Evolutionary conservation across 1,140 invertebrate genomes (phyloP), one percentile per base, ranked within the genome.

Genomic region (Drosophila serrata): DNA sequence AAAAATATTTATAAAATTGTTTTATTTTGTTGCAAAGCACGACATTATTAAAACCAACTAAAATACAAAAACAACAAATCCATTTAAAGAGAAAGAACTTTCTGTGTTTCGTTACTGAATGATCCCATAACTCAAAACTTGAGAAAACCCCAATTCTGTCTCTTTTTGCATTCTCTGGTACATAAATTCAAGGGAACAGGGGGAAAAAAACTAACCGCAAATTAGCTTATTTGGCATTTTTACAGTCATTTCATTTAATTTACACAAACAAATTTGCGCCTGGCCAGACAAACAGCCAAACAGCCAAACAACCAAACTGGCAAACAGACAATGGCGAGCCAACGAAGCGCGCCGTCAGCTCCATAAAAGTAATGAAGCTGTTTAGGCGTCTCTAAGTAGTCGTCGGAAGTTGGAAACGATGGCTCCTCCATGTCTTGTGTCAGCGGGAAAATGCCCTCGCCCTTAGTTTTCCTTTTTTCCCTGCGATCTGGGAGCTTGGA

Each of bases 161-260:
- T 27, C 45, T 55, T 13, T 53, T 49, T 68, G 65, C 35, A 53
- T 35, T 22, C 62, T 39, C 27, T 27, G 48, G 37, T 40, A 65
- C 39, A 56, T 64, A 33, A 57, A 35, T 22, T 27, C n/a, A 22
- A 39, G 48, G 15, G 6, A 33, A 19, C 43, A 60, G 45, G 56
- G 31, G 56, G 31, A 75, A 75, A 75, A 74, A 86, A 81, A 81
- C 77, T 85, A 85, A 90, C 85, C 85, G 81, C 85, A 90, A 90
- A 90, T 90, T 90, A 90, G 85, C 85, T 90, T 90, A 90, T 90
- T 90, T 90, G 86, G 85, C 81, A 90, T 90, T 90, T 90, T 90
- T 90, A 90, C 85, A 90, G 85, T 90, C 85, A 67, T 90, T 90
- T 90, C 81, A 90, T 90, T 90, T 90, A 90, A 90, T 90, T 90